Evolutionary conservation across 2,113 vertebrate genomes (phyloP).

Genomic region (Bombycilla garrulus): DNA sequence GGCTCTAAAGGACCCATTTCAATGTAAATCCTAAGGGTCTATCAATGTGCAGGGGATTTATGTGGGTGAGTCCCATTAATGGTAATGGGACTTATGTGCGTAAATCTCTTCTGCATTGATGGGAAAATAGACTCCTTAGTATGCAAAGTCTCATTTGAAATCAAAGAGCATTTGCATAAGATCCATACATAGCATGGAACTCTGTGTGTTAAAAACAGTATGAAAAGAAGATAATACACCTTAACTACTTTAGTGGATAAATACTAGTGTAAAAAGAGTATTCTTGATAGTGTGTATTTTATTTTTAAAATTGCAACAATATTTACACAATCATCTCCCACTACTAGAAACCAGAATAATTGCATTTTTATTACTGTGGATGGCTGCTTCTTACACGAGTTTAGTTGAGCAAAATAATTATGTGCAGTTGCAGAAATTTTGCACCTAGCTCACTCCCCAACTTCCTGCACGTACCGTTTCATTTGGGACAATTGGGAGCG

Average conservation of each 20-base stretch:
- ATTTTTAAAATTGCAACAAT: neutral
- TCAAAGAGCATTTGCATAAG: slow-evolving; percentile 65
- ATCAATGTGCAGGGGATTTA: slow-evolving; percentile 63
- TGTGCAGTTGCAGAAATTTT: neutral
- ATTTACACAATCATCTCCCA: neutral
- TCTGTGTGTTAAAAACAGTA: slow-evolving; percentile 20
- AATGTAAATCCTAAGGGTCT: slow-evolving; percentile 64
- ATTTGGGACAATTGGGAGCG: neutral
- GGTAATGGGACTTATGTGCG: slow-evolving; percentile 59
- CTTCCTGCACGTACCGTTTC: neutral
- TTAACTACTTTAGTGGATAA: slow-evolving; percentile 1
- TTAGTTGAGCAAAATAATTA: neutral
- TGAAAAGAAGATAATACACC: slow-evolving; percentile 26
- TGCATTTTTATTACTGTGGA: neutral
- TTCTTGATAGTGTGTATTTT: neutral
- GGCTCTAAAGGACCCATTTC: slow-evolving; percentile 65
- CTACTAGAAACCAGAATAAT: neutral
- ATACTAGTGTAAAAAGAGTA: neutral
- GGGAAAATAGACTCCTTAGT: slow-evolving; percentile 57
- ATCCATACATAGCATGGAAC: slow-evolving; percentile 26
- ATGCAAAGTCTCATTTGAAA: slow-evolving; percentile 69
- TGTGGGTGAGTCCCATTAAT: slow-evolving; percentile 63
- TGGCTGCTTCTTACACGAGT: neutral
- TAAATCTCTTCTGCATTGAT: slow-evolving; percentile 61
- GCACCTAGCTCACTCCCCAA: accelerated